Evolutionary conservation across 2,113 vertebrate species (phyloP), one percentile per base, ranked within the genome.

Genomic region (Protobothrops flavoviridis): DNA sequence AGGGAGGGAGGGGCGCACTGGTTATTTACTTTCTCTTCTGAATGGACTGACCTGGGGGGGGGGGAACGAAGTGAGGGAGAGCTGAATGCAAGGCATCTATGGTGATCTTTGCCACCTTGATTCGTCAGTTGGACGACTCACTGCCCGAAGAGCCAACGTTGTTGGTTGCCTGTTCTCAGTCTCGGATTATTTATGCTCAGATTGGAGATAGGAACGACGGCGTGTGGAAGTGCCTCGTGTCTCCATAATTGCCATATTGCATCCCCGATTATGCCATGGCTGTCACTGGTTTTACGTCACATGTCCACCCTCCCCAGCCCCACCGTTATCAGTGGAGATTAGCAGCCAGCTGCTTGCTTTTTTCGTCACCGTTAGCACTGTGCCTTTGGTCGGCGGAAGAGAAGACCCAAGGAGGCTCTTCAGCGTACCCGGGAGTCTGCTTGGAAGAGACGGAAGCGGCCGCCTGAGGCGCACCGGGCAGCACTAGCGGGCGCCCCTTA

Each of bases 401-500:
- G 87, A n/a, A 56, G 53, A 39, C 48, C 48, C n/a, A 26, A 23
- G 23, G 64, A 59, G 45, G 21, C 85, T 15, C 50, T 21, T 15
- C 15, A 1, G 69, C 4, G 26, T 12, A 21, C 5, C 12, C 26
- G 2, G 90, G 48, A 52, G 17, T 50, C 13, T 29, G 26, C 20
- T 26, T 7, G 48, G 48, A 52, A 21, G 9, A 52, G 17, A 24
- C 8, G 26, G 17, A 52, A 3, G 39, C 17, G 57, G 52, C 85
- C 2, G 17, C 17, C 6, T 0, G 29, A 20, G 85, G 5, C 43
- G 12, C 17, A 12, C 53, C 3, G 39, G 53, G 86, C 90, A 23
- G 43, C 52, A 48, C 53, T 45, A 21, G 90, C 86, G 87, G 74
- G 69, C 87, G 91, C 91, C 87, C 91, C 93, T 90, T 90, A 53